Evolutionary conservation across 2,888 invertebrate species (phyloP).

Genomic region (Chaetogeoica ovagalla): DNA sequence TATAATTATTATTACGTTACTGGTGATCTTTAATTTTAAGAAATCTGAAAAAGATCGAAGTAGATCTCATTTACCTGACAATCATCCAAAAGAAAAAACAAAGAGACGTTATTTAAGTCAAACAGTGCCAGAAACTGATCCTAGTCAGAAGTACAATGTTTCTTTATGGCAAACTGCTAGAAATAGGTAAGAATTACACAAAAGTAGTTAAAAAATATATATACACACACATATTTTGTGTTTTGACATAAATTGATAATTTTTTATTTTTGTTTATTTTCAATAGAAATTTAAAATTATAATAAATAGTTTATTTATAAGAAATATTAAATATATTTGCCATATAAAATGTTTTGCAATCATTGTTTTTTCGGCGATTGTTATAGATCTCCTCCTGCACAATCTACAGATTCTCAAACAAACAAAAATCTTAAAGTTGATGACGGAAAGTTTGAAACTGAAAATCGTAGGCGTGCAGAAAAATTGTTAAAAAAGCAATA

Average conservation of each 20-base stretch:
- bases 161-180: slow-evolving; percentile 41
- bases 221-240: neutral
- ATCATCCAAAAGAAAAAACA: slow-evolving; percentile 49
- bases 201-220: neutral
- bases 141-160: slow-evolving; percentile 32
- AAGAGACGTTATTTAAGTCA: slow-evolving; percentile 47
- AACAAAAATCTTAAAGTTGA: slow-evolving; percentile 35
- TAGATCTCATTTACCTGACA: slow-evolving; percentile 41
- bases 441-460: slow-evolving; percentile 45
- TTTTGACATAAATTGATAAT: neutral
- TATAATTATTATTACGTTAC: neutral
- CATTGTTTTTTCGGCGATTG: neutral
- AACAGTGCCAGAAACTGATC: slow-evolving; percentile 24
- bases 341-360: neutral
- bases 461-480: slow-evolving; percentile 47
- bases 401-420: neutral
- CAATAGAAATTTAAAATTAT: too few relatives aligned
- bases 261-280: too few relatives aligned
- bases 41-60: slow-evolving; percentile 47
- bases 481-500: slow-evolving; percentile 49
- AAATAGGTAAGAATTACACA: slow-evolving; percentile 18
- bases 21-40: slow-evolving; percentile 7
- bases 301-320: too few relatives aligned
- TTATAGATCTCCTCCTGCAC: slow-evolving; percentile 40
- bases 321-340: neutral